phyloP scores from a whole-genome alignment of 2,797 vertebrate species.

The Pantherophis vulpinus region DNA sequence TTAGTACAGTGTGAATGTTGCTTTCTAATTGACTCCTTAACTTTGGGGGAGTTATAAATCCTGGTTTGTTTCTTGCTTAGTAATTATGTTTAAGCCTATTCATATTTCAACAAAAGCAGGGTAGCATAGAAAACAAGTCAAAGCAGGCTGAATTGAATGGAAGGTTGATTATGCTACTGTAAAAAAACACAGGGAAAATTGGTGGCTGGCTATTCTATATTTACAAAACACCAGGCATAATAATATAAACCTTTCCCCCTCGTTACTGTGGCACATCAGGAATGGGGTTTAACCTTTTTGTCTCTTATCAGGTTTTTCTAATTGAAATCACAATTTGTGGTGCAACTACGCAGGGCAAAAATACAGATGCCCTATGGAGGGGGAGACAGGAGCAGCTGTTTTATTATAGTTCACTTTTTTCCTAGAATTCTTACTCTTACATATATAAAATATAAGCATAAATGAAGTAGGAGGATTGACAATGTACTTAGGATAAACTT shows the following conservation, averaged over 20 bases:
- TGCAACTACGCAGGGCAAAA: not conserved
- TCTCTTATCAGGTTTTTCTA: not conserved
- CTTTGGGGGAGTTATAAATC: not conserved
- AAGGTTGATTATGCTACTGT: not conserved
- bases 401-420: not conserved
- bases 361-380: not conserved
- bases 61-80: not conserved
- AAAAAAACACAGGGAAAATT: not conserved
- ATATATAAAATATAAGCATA: not conserved
- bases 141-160: not conserved
- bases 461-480: not conserved
- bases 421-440: not conserved
- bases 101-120: slow-evolving; percentile 1
- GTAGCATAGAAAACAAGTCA: not conserved
- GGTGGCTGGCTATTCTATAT: not conserved
- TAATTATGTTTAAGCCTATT: slow-evolving; percentile 6
- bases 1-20: slow-evolving; percentile 19
- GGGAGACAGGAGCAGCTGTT: not conserved
- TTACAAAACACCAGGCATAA: not conserved
- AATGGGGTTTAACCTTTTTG: not conserved
- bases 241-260: not conserved
- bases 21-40: not conserved
- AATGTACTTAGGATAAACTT: not conserved
- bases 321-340: not conserved
- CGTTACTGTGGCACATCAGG: not conserved